phyloP scores from a whole-genome alignment of 2,797 vertebrate genomes.

The Gymnothorax reevesii region DNA sequence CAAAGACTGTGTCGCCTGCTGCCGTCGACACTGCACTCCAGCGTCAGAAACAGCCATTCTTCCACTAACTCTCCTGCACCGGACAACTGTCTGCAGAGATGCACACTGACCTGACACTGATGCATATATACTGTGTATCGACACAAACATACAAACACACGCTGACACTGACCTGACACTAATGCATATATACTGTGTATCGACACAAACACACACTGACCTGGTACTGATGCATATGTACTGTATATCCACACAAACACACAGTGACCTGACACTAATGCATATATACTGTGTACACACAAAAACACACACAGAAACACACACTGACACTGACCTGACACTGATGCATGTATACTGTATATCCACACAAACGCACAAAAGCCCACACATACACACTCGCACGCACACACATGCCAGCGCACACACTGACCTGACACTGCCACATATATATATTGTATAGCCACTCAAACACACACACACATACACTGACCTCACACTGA shows the following conservation, averaged over 20 bases:
- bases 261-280: neutral
- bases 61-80: slow-evolving; percentile 39
- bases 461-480: neutral
- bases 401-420: neutral
- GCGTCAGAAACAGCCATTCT: slow-evolving; percentile 36
- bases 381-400: neutral
- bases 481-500: neutral
- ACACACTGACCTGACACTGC: neutral
- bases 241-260: neutral
- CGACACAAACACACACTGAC: too few relatives aligned
- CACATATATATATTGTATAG: too few relatives aligned
- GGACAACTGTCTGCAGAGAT: slow-evolving; percentile 47
- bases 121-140: too few relatives aligned
- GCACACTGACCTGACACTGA: neutral
- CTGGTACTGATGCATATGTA: neutral
- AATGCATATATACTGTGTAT: too few relatives aligned
- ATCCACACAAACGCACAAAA: too few relatives aligned
- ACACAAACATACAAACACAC: neutral
- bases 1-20: slow-evolving; percentile 58
- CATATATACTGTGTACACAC: neutral
- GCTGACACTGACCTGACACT: neutral
- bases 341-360: too few relatives aligned
- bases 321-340: too few relatives aligned
- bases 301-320: neutral
- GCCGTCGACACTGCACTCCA: slow-evolving; percentile 22